phyloP scores from a whole-genome alignment of 2,797 vertebrate genomes.

The Borostomias antarcticus region DNA sequence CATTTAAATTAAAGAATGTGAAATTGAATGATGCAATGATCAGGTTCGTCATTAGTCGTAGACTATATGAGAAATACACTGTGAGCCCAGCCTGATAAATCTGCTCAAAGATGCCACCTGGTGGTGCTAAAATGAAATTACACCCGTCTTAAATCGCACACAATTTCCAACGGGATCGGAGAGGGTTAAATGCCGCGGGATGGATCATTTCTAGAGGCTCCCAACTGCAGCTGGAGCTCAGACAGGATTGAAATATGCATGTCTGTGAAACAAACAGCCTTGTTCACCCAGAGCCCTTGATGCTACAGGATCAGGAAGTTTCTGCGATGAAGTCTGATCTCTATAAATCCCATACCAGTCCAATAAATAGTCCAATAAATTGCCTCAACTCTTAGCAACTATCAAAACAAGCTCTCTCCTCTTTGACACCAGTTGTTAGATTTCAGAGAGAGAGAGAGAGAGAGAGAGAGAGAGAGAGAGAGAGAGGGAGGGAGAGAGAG shows the following conservation, averaged over 20 bases:
- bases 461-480: constrained; percentile 28
- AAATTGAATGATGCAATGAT: no score
- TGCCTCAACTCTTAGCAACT: constrained; percentile 63
- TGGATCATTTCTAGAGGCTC: no score
- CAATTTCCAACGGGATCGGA: no score
- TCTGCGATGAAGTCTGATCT: constrained; percentile 71
- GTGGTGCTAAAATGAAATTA: no score
- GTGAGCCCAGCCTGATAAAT: no score
- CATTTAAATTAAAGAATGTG: no score
- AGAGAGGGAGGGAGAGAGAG: constrained; percentile 41
- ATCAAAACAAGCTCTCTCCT: constrained; percentile 62
- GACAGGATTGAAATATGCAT: constrained; percentile 69
- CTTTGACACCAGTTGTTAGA: constrained; percentile 57
- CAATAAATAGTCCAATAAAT: constrained; percentile 77
- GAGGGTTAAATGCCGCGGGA: no score
- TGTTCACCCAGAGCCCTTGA: constrained; percentile 75
- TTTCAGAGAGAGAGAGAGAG: constrained; percentile 37
- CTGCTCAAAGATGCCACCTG: no score
- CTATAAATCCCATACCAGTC: constrained; percentile 70
- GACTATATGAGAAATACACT: no score
- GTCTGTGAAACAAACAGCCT: constrained; percentile 72
- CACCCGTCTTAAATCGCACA: no score
- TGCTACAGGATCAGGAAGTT: constrained; percentile 71
- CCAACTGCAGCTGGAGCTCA: constrained; percentile 59
- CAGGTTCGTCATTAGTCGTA: no score